Conservation (phyloP, 2,113 vertebrate genomes). For the Psophia crepitans region DNA sequence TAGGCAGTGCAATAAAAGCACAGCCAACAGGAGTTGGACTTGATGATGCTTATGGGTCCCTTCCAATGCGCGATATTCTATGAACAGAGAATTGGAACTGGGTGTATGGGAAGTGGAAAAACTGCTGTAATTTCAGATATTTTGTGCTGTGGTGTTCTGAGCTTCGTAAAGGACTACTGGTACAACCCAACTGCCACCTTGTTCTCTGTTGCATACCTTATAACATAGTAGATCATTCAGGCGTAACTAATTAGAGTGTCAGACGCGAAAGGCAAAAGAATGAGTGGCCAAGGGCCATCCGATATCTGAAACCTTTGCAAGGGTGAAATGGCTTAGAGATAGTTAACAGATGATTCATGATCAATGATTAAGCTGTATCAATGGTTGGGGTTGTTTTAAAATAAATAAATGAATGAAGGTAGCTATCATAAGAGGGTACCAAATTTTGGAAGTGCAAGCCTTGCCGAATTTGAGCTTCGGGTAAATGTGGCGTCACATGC, state of each 20-base stretch:
- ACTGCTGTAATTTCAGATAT: background rate
- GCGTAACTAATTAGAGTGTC: background rate
- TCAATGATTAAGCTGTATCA: background rate
- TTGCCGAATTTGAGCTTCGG: background rate
- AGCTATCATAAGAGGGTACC: background rate
- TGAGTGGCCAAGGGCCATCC: background rate
- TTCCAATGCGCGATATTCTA: too few species aligned
- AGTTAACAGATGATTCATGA: background rate
- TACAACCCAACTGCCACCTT: background rate
- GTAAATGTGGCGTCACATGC: background rate
- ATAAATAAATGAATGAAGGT: background rate
- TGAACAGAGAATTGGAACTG: background rate
- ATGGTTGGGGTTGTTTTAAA: background rate
- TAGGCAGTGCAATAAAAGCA: background rate
- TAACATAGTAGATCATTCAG: background rate
- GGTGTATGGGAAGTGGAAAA: background rate
- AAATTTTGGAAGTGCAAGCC: background rate
- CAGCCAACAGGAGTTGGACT: too few species aligned
- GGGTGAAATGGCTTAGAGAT: background rate
- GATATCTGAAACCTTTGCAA: background rate
- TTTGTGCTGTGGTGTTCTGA: background rate
- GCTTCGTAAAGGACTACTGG: background rate
- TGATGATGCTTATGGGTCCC: too few species aligned
- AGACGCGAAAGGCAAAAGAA: background rate
- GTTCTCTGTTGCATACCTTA: background rate